A percentile compares a stretch with the other conserved stretches of the same genome.
phyloP scores from a whole-genome alignment of 2,888 invertebrate genomes.

The Pachycephus smyrnensis region DNA sequence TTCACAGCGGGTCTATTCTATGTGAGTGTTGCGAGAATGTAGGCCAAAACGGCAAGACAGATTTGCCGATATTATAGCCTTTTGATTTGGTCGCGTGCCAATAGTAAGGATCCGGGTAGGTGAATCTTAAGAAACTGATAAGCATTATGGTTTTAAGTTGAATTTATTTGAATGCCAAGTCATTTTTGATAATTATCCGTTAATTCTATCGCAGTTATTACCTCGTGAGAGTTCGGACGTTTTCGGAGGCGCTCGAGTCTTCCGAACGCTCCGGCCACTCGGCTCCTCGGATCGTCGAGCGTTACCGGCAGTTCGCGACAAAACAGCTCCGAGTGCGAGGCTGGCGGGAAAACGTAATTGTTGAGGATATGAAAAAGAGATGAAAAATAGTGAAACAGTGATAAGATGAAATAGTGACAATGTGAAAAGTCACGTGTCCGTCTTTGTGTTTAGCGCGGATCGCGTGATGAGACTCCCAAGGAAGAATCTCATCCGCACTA shows the following conservation, averaged over 20 bases:
- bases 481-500: background rate
- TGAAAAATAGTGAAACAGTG: background rate
- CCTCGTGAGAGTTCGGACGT: background rate
- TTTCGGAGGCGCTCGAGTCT: conserved; percentile 53
- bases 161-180: background rate
- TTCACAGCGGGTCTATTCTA: background rate
- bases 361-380: background rate
- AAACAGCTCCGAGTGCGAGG: conserved; percentile 48
- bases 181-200: background rate
- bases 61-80: background rate
- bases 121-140: background rate
- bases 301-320: conserved; percentile 60
- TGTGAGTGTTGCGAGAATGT: background rate
- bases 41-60: background rate
- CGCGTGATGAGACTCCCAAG: background rate
- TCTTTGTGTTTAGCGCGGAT: background rate
- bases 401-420: background rate
- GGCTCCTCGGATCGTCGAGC: conserved; percentile 50
- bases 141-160: background rate
- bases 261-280: conserved; percentile 51
- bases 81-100: background rate
- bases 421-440: background rate
- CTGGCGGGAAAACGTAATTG: background rate
- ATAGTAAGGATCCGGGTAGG: background rate
- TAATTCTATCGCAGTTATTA: background rate